These are phyloP conservation scores for Monochamus saltuarius DNA, from an alignment of 1,140 invertebrate species.

Conservation along the genomic window DNA sequence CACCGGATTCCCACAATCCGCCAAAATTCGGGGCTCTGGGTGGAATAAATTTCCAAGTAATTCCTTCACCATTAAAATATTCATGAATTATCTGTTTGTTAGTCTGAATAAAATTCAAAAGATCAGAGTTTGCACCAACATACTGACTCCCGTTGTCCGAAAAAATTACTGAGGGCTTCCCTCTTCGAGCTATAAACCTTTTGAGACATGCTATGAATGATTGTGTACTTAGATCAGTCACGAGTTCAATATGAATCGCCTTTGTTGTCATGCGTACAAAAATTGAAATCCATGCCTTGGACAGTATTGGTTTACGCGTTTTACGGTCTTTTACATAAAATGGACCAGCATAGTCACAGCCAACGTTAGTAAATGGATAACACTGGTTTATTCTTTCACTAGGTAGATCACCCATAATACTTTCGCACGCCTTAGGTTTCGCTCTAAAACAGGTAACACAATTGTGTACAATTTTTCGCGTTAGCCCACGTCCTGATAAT, in stretches of 20 bases:
- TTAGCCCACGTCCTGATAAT: slow-evolving; percentile 23
- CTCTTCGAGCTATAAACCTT: slow-evolving; percentile 42
- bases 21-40: slow-evolving; percentile 51
- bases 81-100: not conserved
- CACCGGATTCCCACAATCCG: slow-evolving; percentile 50
- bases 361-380: slow-evolving; percentile 38
- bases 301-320: slow-evolving; percentile 25
- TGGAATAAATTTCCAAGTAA: slow-evolving; percentile 36
- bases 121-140: slow-evolving; percentile 14
- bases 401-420: slow-evolving; percentile 47
- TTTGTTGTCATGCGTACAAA: slow-evolving; percentile 42
- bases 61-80: not conserved
- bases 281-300: slow-evolving; percentile 36
- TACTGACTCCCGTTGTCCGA: slow-evolving; percentile 34
- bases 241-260: slow-evolving; percentile 47
- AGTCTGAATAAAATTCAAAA: not conserved
- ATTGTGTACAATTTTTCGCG: slow-evolving; percentile 20
- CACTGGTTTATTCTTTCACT: slow-evolving; percentile 32
- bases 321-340: slow-evolving; percentile 33
- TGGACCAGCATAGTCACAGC: slow-evolving; percentile 46
- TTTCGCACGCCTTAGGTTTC: slow-evolving; percentile 7
- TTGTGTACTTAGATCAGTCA: slow-evolving; percentile 24
- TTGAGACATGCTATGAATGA: slow-evolving; percentile 39
- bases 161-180: slow-evolving; percentile 34
- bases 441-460: slow-evolving; percentile 24